Base-by-base conservation (phyloP, 2,888 invertebrate genomes). In the Hermaeophaga mercurialis region DNA sequence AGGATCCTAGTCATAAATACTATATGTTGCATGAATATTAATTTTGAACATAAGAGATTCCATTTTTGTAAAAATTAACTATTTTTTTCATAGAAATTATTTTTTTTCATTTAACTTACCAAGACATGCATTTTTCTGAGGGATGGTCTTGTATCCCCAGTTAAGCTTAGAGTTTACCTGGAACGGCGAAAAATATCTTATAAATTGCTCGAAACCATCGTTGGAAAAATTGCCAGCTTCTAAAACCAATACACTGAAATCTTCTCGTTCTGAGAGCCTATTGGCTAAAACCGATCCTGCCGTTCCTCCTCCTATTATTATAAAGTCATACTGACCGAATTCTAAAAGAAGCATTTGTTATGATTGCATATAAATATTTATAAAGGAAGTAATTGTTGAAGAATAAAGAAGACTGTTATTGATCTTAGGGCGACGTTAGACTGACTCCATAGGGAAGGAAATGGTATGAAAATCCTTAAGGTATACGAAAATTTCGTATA, bases 261-360 rank as follows among this genome's bases (percentile, higher is more conserved):
- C 6, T 8, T 5, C 8, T 6, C 38, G 17, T 62, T 68, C 66
- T 2, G 62, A 50, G n/a, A 66, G 55, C 41, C 66, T 46, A 11
- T 55, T 64, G n/a, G 65, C 63, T 15, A 67, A n/a, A 14, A 66
- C 63, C 14, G 60, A 36, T 4, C 68, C 68, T 1, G 67, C 52
- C 12, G 62, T 39, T 9, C 67, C 67, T 6, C 61, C 61, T 12
- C 66, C 67, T 4, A 67, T 50, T 7, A 64, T 46, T 24, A 66
- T 59, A 33, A 64, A 65, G 33, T 65, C 66, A 41, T 43, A 65
- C 11, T 46, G 52, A 2, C 61, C 63, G 54, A 53, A 62, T 44
- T 58, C 64, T 65, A 47, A 53, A 61, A 61, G 38, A 18, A 22
- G n/a, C n/a, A n/a, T n/a, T n/a, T n/a, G n/a, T n/a, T n/a, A n/a